Base-by-base conservation (phyloP, 2,113 vertebrate species). In the Elaphurus davidianus region DNA sequence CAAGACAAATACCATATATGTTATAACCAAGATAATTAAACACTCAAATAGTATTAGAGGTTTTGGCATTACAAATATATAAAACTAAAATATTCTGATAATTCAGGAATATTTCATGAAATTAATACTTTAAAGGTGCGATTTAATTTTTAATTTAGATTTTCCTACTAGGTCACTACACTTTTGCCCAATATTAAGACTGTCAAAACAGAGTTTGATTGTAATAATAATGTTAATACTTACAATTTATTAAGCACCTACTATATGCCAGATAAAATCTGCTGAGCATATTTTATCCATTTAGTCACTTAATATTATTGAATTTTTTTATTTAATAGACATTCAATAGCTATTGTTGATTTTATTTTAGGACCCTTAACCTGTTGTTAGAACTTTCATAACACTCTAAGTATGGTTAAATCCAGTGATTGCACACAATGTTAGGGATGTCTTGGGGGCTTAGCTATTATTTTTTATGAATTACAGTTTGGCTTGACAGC, bases 391-490 rank as follows among this genome's bases (percentile, higher is more conserved):
- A 79, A 96, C 82, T 92, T 95, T 71, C 57, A 84, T 95, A 87
- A 78, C 97, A 97, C 94, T 91, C 0, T 33, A 96, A 96, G 76
- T 98, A 97, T 97, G 85, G 98, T 98, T 98, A 98, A 98, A 95
- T 93, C 90, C 97, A 23, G 74, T 54, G n/a, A 91, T 74, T 91
- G 17, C 87, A 93, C 94, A 94, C 93, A 94, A 57, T 59, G 92
- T 87, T 81, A 95, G 47, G 98, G 62, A 96, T 86, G 87, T 98
- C 98, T 98, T 98, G 92, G 98, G 98, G 97, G 87, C 97, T 98
- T 92, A 97, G 98, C 98, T 98, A 96, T 98, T 98, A 98, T 98
- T 98, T 98, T 99, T 99, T 99, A 98, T 91, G 98, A 99, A 98
- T 97, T 98, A 98, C 16, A 0, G 96, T 84, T 57, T 98, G 98